phyloP scores from a whole-genome alignment of 2,113 vertebrate genomes.

The Microcebus griseorufus region DNA sequence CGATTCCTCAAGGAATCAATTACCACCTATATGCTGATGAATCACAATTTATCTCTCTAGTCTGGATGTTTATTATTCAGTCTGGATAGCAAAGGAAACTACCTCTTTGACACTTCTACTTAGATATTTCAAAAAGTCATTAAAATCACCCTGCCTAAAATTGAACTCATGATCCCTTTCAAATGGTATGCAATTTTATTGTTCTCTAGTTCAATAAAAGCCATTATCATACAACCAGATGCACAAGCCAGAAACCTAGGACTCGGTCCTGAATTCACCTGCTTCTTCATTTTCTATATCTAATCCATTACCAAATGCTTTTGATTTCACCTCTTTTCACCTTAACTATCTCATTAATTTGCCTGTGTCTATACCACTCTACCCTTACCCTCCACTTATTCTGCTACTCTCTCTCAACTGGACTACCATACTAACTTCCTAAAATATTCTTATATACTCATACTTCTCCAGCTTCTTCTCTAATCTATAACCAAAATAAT shows the following conservation, averaged over 20 bases:
- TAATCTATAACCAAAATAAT: background rate
- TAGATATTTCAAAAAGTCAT: background rate
- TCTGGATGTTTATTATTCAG: too few species aligned
- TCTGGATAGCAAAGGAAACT: background rate
- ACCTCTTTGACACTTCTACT: background rate
- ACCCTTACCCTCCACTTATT: background rate
- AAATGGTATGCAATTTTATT: background rate
- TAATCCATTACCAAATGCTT: background rate
- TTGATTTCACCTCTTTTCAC: background rate
- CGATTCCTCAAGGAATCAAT: background rate
- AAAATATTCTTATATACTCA: background rate
- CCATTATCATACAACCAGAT: background rate
- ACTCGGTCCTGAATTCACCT: background rate
- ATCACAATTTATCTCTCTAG: background rate
- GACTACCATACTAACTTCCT: background rate
- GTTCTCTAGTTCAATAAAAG: background rate
- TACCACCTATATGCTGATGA: background rate
- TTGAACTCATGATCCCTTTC: background rate
- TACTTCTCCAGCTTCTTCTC: background rate
- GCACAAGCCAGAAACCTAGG: background rate
- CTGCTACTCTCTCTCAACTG: background rate
- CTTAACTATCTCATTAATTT: background rate
- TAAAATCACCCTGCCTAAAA: background rate
- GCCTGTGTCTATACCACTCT: rapidly evolving
- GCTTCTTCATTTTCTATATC: background rate